A percentile compares a stretch with the other conserved stretches of the same genome.
Conservation (phyloP, 1,140 invertebrate genomes). For the Cydia amplana region DNA sequence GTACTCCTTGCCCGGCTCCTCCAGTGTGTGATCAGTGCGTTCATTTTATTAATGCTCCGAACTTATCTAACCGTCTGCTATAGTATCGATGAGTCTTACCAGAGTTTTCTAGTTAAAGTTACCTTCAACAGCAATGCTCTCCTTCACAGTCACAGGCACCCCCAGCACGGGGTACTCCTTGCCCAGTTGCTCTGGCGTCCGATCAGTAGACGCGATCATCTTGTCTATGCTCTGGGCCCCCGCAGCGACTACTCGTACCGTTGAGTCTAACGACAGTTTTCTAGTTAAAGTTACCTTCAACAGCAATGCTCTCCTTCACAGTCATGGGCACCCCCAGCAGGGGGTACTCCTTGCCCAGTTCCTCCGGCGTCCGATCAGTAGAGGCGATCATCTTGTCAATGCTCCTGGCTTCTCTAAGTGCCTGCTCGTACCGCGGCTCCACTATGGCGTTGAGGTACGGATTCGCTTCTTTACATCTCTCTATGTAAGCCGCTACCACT, state of each 20-base stretch:
- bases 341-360: constrained; percentile 80
- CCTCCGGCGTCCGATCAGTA: constrained; percentile 59
- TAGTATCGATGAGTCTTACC: too few species aligned
- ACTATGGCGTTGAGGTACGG: constrained; percentile 87
- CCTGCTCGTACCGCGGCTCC: constrained; percentile 85
- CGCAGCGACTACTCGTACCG: constrained; percentile 60
- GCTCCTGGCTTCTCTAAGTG: constrained; percentile 83
- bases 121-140: too few species aligned
- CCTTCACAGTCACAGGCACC: too few species aligned
- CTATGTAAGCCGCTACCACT: constrained; percentile 85
- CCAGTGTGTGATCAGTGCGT: too few species aligned
- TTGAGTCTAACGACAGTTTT: neutral
- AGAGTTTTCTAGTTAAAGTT: too few species aligned
- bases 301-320: constrained; percentile 86
- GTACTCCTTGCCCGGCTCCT: too few species aligned
- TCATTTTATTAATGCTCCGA: too few species aligned
- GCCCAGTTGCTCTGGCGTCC: too few species aligned
- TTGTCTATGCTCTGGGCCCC: too few species aligned
- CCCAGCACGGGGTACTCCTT: too few species aligned
- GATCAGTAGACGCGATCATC: too few species aligned
- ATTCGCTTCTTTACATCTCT: constrained; percentile 87
- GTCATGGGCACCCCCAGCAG: constrained; percentile 88
- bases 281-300: constrained; percentile 80
- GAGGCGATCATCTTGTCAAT: constrained; percentile 73
- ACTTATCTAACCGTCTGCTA: too few species aligned